A percentile compares a stretch with the other conserved stretches of the same genome.
Evolutionary conservation across 2,113 vertebrate species (phyloP).

Genomic region (Oncorhynchus mykiss): DNA sequence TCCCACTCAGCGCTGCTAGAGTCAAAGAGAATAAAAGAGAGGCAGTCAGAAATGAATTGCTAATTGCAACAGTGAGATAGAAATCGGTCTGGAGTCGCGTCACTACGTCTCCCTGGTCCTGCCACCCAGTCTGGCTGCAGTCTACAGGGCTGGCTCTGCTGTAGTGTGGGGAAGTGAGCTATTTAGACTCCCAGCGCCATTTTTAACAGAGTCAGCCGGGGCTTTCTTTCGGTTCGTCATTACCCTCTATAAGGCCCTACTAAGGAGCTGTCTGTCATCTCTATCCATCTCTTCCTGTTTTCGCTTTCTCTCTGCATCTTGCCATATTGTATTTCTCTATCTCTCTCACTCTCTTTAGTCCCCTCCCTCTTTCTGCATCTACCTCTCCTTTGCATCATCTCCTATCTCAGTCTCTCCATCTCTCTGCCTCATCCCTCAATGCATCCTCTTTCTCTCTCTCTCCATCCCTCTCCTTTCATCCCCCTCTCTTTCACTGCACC

Average conservation of each 20-base stretch:
- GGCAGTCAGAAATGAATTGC: constrained; percentile 74
- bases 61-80: constrained; percentile 76
- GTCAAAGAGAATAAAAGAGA: constrained; percentile 69
- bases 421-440: neutral
- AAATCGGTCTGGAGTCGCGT: constrained; percentile 80
- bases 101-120: constrained; percentile 67
- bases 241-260: constrained; percentile 7
- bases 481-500: constrained; percentile 21
- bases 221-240: constrained; percentile 1
- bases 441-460: constrained; percentile 32
- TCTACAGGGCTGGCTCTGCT: constrained; percentile 8
- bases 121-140: constrained; percentile 77
- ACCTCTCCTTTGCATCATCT: neutral
- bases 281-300: constrained; percentile 19
- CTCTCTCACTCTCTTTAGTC: constrained; percentile 12
- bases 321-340: neutral
- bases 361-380: constrained; percentile 16
- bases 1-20: constrained; percentile 36
- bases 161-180: constrained; percentile 65
- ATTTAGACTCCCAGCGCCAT: constrained; percentile 73
- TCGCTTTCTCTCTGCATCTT: constrained; percentile 2
- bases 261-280: constrained; percentile 40
- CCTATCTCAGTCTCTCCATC: constrained; percentile 23
- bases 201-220: constrained; percentile 58
- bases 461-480: constrained; percentile 41